Conservation (phyloP, 2,113 vertebrate species). For the Cryptomyrus ogoouensis region DNA sequence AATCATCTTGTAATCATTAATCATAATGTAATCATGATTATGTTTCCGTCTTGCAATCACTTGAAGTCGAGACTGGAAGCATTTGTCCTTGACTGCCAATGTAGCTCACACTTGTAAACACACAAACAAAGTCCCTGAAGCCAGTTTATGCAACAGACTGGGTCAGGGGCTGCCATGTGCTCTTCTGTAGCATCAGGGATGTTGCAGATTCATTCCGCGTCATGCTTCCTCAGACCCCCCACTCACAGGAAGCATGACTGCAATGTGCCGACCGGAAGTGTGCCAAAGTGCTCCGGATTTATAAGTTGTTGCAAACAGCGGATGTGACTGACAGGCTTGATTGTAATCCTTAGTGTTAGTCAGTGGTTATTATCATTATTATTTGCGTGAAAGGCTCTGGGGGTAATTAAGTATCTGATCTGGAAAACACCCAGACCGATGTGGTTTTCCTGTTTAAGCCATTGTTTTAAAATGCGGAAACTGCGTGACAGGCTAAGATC, state of each 20-base stretch:
- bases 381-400: neutral
- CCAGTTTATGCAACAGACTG: neutral
- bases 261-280: neutral
- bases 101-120: neutral
- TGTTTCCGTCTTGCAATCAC: neutral
- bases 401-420: neutral
- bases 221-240: neutral
- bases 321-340: neutral
- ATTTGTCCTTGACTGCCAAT: neutral
- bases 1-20: neutral
- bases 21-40: neutral
- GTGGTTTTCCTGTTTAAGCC: slow-evolving; percentile 54
- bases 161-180: neutral
- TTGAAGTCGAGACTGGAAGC: neutral
- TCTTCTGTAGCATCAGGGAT: neutral
- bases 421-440: neutral
- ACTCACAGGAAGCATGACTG: neutral
- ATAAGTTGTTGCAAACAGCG: neutral
- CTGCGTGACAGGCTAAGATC: slow-evolving; percentile 24
- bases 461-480: slow-evolving; percentile 51
- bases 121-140: neutral
- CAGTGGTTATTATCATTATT: neutral
- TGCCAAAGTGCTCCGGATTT: neutral
- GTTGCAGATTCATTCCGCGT: neutral
- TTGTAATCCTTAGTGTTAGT: neutral